A percentile compares a stretch with the other conserved stretches of the same genome.
These are phyloP conservation scores for Acanthis flammea DNA, from an alignment of 2,797 vertebrate genomes.

Conservation along the genomic window DNA sequence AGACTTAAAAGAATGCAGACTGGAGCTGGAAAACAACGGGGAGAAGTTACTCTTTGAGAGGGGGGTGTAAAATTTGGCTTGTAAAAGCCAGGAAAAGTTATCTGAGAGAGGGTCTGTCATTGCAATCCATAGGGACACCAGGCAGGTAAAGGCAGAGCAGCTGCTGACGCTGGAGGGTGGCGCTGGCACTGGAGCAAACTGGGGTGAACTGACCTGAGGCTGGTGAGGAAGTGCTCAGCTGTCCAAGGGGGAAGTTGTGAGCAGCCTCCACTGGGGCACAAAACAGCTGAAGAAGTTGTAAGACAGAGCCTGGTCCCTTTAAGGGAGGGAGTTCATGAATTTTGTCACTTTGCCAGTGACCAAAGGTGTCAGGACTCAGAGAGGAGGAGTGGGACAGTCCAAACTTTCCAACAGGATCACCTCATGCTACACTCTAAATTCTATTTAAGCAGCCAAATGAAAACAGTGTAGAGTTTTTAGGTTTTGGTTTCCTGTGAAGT, in stretches of 20 bases:
- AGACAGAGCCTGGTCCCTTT: neutral
- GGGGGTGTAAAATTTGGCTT: neutral
- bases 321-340: neutral
- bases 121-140: neutral
- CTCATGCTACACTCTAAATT: neutral
- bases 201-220: neutral
- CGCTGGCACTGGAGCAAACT: neutral
- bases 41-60: neutral
- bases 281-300: neutral
- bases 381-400: neutral
- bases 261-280: neutral
- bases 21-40: neutral
- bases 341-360: neutral
- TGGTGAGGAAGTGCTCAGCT: neutral
- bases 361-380: neutral
- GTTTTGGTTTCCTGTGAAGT: neutral
- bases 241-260: neutral
- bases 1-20: neutral
- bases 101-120: accelerated
- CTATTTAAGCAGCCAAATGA: neutral
- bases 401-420: neutral
- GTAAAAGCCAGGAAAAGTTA: neutral
- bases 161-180: neutral
- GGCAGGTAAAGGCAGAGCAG: neutral
- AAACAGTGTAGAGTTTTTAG: neutral